Evolutionary conservation across 2,113 vertebrate species (phyloP).

Genomic region (Scophthalmus maximus): DNA sequence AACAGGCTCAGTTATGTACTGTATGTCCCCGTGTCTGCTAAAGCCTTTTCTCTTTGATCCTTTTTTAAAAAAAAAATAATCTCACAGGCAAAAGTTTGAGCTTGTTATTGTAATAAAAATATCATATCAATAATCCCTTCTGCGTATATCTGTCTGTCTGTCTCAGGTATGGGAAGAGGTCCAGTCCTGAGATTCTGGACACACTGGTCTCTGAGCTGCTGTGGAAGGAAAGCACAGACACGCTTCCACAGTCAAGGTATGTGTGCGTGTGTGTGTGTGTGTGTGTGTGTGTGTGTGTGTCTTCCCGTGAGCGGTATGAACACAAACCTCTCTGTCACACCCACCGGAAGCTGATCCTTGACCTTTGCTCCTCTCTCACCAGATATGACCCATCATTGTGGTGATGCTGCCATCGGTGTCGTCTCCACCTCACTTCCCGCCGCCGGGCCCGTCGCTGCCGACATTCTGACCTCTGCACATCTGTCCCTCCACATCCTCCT

Average conservation of each 20-base stretch:
- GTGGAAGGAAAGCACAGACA: conserved; percentile 92
- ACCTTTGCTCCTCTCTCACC: conserved; percentile 35
- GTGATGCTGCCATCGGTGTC: conserved; percentile 68
- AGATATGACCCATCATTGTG: conserved; percentile 83
- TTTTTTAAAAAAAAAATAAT: too few relatives aligned
- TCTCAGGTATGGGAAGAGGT: conserved; percentile 94
- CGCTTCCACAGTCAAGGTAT: conserved; percentile 88
- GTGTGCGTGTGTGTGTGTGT: conserved; percentile 1
- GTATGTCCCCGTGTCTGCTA: background rate
- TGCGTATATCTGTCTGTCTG: conserved; percentile 11
- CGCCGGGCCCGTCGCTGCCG: conserved; percentile 36
- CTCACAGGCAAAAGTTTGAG: background rate
- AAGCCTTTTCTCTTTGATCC: background rate
- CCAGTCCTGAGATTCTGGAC: conserved; percentile 92
- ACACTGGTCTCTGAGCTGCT: conserved; percentile 93
- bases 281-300: background rate
- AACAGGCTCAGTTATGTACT: background rate
- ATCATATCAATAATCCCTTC: background rate
- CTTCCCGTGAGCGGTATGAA: too few relatives aligned
- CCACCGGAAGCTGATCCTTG: conserved; percentile 10
- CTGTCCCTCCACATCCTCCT: conserved; percentile 10
- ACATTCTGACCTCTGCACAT: conserved; percentile 51
- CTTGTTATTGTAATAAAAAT: background rate
- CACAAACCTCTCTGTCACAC: background rate
- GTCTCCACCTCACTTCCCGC: conserved; percentile 35